Conservation (phyloP, 2,113 vertebrate genomes). For the Ochotona princeps region DNA sequence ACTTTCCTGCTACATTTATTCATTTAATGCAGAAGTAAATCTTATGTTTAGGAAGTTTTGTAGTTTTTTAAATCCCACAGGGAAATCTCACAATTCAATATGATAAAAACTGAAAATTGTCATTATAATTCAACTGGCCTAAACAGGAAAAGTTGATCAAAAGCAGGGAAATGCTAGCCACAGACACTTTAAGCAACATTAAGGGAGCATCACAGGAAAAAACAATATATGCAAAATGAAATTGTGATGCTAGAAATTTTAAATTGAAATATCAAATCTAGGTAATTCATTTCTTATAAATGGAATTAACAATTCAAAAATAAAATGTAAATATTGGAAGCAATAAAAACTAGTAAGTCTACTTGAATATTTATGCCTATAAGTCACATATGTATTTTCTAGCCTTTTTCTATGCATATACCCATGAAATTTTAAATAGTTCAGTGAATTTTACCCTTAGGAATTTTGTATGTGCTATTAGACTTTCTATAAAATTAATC, state of each 20-base stretch:
- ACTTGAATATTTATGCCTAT: neutral
- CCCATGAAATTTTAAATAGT: neutral
- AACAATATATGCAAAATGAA: neutral
- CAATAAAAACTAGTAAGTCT: neutral
- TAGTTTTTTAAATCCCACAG: slow-evolving; percentile 69
- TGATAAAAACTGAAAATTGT: slow-evolving; percentile 56
- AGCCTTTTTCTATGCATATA: neutral
- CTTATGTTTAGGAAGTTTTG: slow-evolving; percentile 76
- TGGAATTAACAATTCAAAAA: neutral
- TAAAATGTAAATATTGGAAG: neutral
- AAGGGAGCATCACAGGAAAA: neutral
- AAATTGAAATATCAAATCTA: neutral
- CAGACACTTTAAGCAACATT: slow-evolving; percentile 30
- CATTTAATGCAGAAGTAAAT: slow-evolving; percentile 79
- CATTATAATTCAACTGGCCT: neutral
- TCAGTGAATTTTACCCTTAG: neutral
- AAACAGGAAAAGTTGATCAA: slow-evolving; percentile 48
- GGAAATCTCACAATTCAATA: slow-evolving; percentile 60
- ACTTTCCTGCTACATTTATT: slow-evolving; percentile 72
- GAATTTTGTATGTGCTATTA: neutral
- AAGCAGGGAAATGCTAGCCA: slow-evolving; percentile 6
- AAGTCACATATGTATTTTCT: neutral
- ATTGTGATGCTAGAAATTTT: slow-evolving; percentile 13
- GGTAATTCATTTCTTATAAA: slow-evolving; percentile 11
- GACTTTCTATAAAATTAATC: neutral